Evolutionary conservation across 2,888 invertebrate species (phyloP), one percentile per base, ranked within the genome.

Genomic region (Omphaloscelis lunosa): DNA sequence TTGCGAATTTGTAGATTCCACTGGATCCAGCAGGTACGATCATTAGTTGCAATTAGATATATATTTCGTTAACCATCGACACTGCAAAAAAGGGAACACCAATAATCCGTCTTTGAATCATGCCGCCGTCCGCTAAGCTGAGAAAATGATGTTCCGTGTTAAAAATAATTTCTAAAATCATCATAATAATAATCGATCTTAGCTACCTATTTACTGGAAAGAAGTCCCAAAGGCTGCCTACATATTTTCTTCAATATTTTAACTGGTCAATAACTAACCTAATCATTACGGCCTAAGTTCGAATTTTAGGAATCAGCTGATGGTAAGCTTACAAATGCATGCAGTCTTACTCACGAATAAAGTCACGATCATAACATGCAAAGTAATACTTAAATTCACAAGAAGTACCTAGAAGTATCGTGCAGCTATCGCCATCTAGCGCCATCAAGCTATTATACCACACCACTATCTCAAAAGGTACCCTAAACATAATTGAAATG

Each of bases 41-140:
- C 11, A 61, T 51, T 45, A 15, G 12, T 27, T 34, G 20, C 34
- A 62, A 58, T 70, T 41, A n/a, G n/a, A 62, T 39, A 65, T n/a
- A 15, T 67, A 62, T 53, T 53, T 84, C 69, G 58, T 69, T 34
- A 72, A 69, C 39, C 82, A 87, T 86, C 69, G 75, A 77, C 68
- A 79, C 62, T n/a, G 62, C 71, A 76, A 53, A 66, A 66, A 79
- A 34, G 79, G 71, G 66, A 76, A 69, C 79, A 87, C 73, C 63
- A 79, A 69, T 66, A 73, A 76, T 85, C 87, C 88, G 88, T 88
- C 88, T 82, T 86, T 3, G 15, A 81, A 79, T 70, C 73, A 77
- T 75, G 70, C 73, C 80, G 76, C 88, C 88, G 88, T 88, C 88
- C 88, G 80, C 85, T 75, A 85, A 61, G 72, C 63, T 23, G 51